Evolutionary conservation across 2,888 invertebrate species (phyloP), one percentile per base, ranked within the genome.

Genomic region (Coronaproctus castanopsis): DNA sequence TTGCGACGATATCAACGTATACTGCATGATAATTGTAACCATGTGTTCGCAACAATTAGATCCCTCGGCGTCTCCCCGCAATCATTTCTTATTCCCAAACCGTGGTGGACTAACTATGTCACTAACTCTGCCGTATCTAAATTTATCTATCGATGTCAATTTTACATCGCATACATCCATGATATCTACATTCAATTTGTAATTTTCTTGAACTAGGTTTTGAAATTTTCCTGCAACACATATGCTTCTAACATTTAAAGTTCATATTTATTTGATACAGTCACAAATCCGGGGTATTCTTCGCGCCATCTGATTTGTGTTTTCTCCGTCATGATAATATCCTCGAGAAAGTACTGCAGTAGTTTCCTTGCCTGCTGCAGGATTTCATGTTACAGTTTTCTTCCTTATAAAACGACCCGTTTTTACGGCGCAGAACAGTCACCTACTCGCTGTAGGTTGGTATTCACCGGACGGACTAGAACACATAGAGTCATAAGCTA

Each of bases 191-290:
- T 54, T 54, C 51, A 58, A 2, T 55, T 23, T 61, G 22, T 50
- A 52, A 52, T 58, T 61, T 61, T 54, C 54, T 54, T 54, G 54
- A 54, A 18, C 54, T 52, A 58, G 53, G 55, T 61, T 58, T 58
- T 61, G 54, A 49, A 58, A 48, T 23, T 54, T 61, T 58, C 58
- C 58, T 2, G 50, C 50, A 54, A 48, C 49, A 24, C 55, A 57
- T 57, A 58, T 20, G 20, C 24, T 22, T 51, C 55, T 54, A 10
- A 57, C 50, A 50, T 61, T 58, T 57, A 54, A 61, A 3, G 61
- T 61, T 36, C 57, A 54, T 57, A 57, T 23, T 54, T 14, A 14
- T 36, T 36, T 36, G 36, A 36, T 36, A 36, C 36, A 8, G 14
- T 36, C 36, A 36, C 36, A 36, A 14, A 36, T 5, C 36, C 14